Evolutionary conservation across 92 coral and sea anemone species (phyloP).

Genomic region (Zoanthus solanderi): DNA sequence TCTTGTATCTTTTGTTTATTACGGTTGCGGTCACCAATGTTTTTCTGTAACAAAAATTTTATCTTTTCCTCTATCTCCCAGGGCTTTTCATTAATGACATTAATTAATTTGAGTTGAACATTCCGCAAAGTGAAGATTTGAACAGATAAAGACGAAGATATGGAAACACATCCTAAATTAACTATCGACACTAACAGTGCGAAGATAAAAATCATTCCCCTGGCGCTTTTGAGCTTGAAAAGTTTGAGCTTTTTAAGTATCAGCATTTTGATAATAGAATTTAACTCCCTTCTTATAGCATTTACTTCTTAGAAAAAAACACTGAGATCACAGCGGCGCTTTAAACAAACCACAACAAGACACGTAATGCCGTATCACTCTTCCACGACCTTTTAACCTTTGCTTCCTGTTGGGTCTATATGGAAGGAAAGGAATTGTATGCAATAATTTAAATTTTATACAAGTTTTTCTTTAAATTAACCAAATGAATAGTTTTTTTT

Average conservation of each 20-base stretch:
- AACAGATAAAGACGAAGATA: conserved; percentile 16
- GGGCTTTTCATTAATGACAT: conserved; percentile 26
- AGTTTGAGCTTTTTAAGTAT: not conserved
- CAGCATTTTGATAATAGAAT: not conserved
- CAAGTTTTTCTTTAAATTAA: too few species aligned
- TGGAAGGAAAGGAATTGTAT: too few species aligned
- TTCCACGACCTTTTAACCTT: not conserved
- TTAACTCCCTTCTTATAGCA: not conserved
- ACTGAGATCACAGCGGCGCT: not conserved
- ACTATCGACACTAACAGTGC: not conserved
- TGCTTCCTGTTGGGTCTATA: not conserved
- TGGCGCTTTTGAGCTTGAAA: not conserved
- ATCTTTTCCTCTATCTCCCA: conserved; percentile 22
- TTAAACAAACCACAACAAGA: not conserved
- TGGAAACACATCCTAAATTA: not conserved
- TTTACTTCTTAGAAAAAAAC: not conserved
- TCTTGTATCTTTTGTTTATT: not conserved
- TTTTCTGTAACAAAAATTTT: not conserved
- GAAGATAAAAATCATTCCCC: not conserved
- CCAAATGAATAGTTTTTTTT: too few species aligned
- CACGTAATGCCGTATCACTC: not conserved
- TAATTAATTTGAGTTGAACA: conserved; percentile 50
- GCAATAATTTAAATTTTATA: not conserved
- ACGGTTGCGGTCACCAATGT: conserved; percentile 17
- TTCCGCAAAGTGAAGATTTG: conserved; percentile 2